Evolutionary conservation across 2,113 vertebrate species (phyloP).

Genomic region (Pristiophorus japonicus): DNA sequence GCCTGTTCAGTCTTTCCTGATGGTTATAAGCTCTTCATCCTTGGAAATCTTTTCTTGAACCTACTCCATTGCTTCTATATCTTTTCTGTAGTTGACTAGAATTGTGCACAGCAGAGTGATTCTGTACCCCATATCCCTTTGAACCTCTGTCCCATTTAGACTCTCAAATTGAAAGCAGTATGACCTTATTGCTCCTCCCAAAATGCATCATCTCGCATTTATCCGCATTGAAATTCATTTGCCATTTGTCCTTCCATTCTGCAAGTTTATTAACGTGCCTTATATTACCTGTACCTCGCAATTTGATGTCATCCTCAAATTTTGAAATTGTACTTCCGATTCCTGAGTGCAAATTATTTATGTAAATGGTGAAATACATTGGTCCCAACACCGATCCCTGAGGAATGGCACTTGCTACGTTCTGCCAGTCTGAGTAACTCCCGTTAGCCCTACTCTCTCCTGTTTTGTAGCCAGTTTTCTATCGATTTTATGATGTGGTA

Average conservation of each 20-base stretch:
- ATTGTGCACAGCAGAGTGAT: background rate
- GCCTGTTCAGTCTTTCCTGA: background rate
- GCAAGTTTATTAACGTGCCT: background rate
- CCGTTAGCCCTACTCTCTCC: background rate
- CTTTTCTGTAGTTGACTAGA: background rate
- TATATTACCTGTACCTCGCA: background rate
- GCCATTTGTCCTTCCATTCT: background rate
- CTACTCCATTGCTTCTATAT: background rate
- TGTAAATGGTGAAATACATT: background rate
- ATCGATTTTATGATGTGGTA: background rate
- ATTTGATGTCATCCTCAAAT: background rate
- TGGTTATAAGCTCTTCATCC: background rate
- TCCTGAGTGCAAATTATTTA: background rate
- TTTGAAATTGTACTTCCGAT: background rate
- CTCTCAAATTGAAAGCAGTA: background rate
- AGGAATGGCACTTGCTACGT: background rate
- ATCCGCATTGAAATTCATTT: background rate
- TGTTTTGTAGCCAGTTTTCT: background rate
- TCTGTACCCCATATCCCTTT: background rate
- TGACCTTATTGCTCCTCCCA: no score
- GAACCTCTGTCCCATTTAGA: background rate
- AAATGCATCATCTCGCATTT: background rate
- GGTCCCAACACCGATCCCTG: background rate
- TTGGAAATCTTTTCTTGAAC: background rate
- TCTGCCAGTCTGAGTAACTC: background rate